These are phyloP conservation scores for Drosophila elegans DNA, from an alignment of 1,140 invertebrate genomes.

Conservation along the genomic window DNA sequence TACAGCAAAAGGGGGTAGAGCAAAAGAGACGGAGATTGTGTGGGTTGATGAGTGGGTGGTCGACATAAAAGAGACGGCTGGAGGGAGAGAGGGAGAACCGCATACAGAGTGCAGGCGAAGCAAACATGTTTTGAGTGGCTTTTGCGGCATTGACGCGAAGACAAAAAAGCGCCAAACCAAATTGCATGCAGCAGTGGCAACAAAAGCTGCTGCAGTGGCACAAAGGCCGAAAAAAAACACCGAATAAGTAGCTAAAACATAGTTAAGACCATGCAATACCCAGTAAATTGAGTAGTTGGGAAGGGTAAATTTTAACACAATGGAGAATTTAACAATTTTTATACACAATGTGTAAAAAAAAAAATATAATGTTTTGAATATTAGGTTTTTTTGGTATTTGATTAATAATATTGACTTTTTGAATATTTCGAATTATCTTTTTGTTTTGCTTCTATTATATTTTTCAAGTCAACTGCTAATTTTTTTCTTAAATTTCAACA, in stretches of 20 bases:
- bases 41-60: constrained; percentile 3
- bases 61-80: neutral
- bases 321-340: no score
- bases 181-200: constrained; percentile 48
- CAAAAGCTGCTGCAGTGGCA: constrained; percentile 26
- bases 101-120: constrained; percentile 27
- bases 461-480: no score
- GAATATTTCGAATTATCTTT: no score
- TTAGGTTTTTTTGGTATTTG: no score
- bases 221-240: constrained; percentile 7
- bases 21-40: constrained; percentile 7
- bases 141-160: constrained; percentile 70
- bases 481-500: neutral
- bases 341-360: no score
- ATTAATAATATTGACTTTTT: no score
- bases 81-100: neutral
- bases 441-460: no score
- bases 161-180: constrained; percentile 64
- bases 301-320: no score
- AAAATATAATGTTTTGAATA: no score
- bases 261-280: constrained; percentile 1
- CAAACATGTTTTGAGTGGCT: constrained; percentile 78
- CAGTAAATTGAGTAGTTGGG: neutral
- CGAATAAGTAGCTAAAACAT: neutral
- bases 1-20: neutral